These are phyloP conservation scores for Scolopax mira DNA, from an alignment of 2,113 vertebrate species.

Conservation along the genomic window DNA sequence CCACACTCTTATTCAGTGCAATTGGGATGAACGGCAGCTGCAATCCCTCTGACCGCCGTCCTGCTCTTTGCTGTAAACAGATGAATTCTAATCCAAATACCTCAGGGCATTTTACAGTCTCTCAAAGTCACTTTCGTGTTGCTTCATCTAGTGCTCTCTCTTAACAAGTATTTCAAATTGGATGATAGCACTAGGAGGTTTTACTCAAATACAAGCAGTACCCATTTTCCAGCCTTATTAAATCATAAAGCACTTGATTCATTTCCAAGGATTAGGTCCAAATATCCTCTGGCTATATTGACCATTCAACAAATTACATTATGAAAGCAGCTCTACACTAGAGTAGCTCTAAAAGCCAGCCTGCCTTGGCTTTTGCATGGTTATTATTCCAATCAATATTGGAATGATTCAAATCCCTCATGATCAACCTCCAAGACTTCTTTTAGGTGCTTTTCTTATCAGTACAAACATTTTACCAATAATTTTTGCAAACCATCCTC, in stretches of 20 bases:
- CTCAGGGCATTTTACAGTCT: constrained; percentile 14
- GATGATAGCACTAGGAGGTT: constrained; percentile 33
- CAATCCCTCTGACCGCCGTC: not conserved
- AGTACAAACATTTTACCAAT: not conserved
- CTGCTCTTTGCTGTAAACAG: not conserved
- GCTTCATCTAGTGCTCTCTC: constrained; percentile 27
- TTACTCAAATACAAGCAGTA: constrained; percentile 16
- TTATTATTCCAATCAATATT: constrained; percentile 30
- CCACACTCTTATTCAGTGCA: not conserved
- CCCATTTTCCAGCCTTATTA: constrained; percentile 50
- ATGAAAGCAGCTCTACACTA: not conserved
- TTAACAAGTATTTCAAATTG: constrained; percentile 62
- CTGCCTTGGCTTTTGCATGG: constrained; percentile 13
- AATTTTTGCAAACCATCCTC: not conserved
- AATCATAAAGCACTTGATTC: constrained; percentile 58
- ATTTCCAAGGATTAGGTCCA: constrained; percentile 41
- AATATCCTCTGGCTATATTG: constrained; percentile 51
- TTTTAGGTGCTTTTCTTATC: constrained; percentile 14
- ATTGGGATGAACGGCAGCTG: not conserved
- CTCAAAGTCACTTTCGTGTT: constrained; percentile 28
- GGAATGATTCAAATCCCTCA: constrained; percentile 27
- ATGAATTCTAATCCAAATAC: constrained; percentile 38
- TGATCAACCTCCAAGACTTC: not conserved
- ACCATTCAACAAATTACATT: constrained; percentile 60
- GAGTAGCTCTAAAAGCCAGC: constrained; percentile 10